phyloP scores from a whole-genome alignment of 2,888 invertebrate species.

The Cremastinae sp. region DNA sequence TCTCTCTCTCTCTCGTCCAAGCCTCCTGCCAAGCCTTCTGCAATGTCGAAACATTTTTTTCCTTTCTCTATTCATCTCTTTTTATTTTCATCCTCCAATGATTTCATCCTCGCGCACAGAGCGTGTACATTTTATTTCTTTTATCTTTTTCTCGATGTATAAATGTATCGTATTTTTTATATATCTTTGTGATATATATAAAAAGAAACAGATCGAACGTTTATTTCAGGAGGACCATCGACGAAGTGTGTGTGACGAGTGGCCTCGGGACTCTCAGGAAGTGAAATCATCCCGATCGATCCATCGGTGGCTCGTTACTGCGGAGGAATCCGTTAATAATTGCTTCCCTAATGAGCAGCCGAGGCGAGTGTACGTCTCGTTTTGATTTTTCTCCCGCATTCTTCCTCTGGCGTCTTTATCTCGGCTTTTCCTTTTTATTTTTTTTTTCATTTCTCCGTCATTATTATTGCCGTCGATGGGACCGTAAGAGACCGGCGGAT shows the following conservation, averaged over 20 bases:
- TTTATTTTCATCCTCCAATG: background rate
- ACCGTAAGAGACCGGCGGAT: slow-evolving; percentile 25
- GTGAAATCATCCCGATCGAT: no score
- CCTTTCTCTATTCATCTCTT: slow-evolving; percentile 9
- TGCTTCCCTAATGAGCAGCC: slow-evolving; percentile 11
- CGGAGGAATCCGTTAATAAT: background rate
- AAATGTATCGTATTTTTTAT: no score
- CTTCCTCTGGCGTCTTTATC: slow-evolving; percentile 9
- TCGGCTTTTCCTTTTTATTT: slow-evolving; percentile 1
- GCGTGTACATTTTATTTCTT: no score
- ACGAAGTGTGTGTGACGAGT: no score
- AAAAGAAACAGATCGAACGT: no score
- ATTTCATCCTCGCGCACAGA: background rate
- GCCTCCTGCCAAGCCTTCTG: slow-evolving; percentile 35
- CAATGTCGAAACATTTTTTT: slow-evolving; percentile 38
- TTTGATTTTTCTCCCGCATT: slow-evolving; percentile 8
- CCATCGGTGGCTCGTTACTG: background rate
- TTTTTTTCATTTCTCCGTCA: background rate
- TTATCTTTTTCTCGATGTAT: no score
- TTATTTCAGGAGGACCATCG: no score
- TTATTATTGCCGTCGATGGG: background rate
- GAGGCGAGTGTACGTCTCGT: background rate
- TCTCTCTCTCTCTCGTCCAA: no score
- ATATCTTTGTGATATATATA: no score
- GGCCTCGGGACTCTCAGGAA: no score